Evolutionary conservation across 2,888 invertebrate genomes (phyloP), one percentile per base, ranked within the genome.

Genomic region (Brachyptera putata): DNA sequence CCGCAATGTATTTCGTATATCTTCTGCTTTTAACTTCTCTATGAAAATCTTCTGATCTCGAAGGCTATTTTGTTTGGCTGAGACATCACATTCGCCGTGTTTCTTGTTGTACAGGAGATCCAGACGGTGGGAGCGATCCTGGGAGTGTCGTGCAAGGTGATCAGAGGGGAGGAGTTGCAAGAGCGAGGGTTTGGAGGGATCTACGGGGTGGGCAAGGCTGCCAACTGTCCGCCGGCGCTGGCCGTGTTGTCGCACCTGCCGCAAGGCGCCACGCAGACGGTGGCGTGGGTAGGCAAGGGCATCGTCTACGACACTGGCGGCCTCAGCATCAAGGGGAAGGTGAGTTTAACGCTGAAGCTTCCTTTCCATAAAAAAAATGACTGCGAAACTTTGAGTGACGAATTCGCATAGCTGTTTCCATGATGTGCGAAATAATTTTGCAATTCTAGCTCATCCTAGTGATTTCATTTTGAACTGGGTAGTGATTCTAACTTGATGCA

Each of bases 261-360:
- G 1, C 75, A 77, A 2, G 82, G 80, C 0, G 86, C 87, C 5
- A 74, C 73, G 7, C 74, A 79, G 64, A 84, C 82, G 1, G 84
- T 92, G 61, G 93, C 94, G 1, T 88, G 93, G 85, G 94, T 95
- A 43, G 95, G 95, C 56, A 95, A 95, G 76, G 95, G 95, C 56
- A 94, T 95, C 72, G 93, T 95, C 3, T 95, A 91, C 72, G 95
- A 95, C 71, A 95, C 94, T 65, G 95, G 95, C 70, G 95, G 95
- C 24, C 84, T 95, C 63, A 91, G 91, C 75, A 88, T 95, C 70
- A 95, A 95, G 77, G 84, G 87, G 37, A 89, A 91, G 81, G 87
- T 87, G 73, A 72, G 63, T 37, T 25, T 7, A 39, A 24, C 5
- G n/a, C 7, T n/a, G n/a, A n/a, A n/a, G n/a, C n/a, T n/a, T n/a